A percentile compares a stretch with the other conserved stretches of the same genome.
Evolutionary conservation across 2,888 invertebrate species (phyloP).

Genomic region (Harpalus rufipes): DNA sequence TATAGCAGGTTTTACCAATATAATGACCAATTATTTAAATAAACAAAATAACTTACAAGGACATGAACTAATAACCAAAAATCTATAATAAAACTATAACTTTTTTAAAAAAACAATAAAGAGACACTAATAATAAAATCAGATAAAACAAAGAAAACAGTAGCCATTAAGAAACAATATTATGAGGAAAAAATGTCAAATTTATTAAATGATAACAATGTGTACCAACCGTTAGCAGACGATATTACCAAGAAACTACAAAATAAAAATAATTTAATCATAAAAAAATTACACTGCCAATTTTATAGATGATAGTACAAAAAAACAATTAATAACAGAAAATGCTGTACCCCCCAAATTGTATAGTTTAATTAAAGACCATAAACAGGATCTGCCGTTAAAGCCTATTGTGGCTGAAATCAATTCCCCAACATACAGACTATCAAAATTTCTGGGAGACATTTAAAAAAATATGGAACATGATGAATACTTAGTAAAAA

Average conservation of each 20-base stretch:
- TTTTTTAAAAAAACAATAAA: neutral
- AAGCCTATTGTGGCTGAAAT: too few relatives aligned
- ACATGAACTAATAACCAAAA: constrained; percentile 68
- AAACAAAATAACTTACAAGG: neutral
- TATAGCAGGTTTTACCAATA: neutral
- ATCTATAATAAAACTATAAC: neutral
- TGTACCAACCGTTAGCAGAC: neutral
- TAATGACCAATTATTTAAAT: neutral
- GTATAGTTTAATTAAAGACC: too few relatives aligned
- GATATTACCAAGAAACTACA: neutral
- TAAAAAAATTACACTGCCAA: too few relatives aligned
- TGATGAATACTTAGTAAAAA: too few relatives aligned
- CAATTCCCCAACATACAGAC: too few relatives aligned
- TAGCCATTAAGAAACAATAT: neutral
- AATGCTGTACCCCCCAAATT: too few relatives aligned
- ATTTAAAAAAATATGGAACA: too few relatives aligned
- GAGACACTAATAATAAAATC: neutral
- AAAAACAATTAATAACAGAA: too few relatives aligned
- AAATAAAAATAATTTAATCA: constrained; percentile 1
- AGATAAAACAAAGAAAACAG: neutral
- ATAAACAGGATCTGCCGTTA: too few relatives aligned
- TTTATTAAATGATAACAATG: neutral
- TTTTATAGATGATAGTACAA: too few relatives aligned
- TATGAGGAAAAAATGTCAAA: neutral
- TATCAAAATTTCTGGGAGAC: too few relatives aligned